Base-by-base conservation (phyloP, 2,888 invertebrate species). In the Macrosiphum euphorbiae region DNA sequence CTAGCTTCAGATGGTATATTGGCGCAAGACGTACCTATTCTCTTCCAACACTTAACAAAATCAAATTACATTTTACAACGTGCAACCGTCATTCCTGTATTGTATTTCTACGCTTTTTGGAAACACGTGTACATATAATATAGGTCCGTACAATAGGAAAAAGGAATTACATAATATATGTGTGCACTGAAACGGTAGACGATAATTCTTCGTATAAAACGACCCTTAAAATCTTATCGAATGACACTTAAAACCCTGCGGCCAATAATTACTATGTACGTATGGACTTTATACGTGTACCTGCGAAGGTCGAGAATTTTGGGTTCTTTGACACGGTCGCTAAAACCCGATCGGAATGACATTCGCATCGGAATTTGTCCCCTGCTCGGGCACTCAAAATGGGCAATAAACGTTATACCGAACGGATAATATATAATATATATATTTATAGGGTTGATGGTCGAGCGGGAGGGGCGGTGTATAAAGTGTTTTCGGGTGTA, bases 401-500 rank as follows among this genome's bases (percentile, higher is more conserved):
- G 88, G 89, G 35, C 93, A 93, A 93, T 61, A 85, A 93, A 93
- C 89, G 89, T 85, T 89, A 58, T 44, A 84, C 89, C 78, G 88
- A 78, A 52, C 88, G 78, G 92, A 87, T 24, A 58, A 61, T 35
- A 58, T 10, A 86, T 44, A 44, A 86, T 86, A 47, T 86, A 47
- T 85, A 10, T 85, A 44, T 85, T 26, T 44, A 44, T 78, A 55
- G 89, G 93, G 93, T 84, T 28, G 89, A n/a, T 35, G 35, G 58
- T 11, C 50, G 35, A 20, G 7, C 16, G 84, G 84, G 28, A 28
- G 35, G 41, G 3, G 50, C 0, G 50, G 61, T 35, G 67, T 16
- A 58, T 84, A 90, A 94, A 94, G 90, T 90, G 94, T 94, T 94
- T 94, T 90, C 86, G 94, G 94, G 93, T 90, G 93, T 94, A 94